Evolutionary conservation across 2,888 invertebrate species (phyloP).

Genomic region (Aspidiotus destructor): DNA sequence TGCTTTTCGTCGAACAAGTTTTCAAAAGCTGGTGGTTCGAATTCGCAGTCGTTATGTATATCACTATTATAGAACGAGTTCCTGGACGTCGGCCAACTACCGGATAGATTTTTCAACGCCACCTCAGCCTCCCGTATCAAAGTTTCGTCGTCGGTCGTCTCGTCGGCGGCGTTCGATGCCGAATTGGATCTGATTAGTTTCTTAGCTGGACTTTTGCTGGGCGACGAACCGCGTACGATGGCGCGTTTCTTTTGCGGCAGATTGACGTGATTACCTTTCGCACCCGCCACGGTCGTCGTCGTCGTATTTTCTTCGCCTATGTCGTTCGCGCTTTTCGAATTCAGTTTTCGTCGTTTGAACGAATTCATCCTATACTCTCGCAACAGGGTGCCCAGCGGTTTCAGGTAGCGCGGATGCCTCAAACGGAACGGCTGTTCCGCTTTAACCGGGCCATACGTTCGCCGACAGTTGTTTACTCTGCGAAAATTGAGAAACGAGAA

Average conservation of each 20-base stretch:
- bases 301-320: constrained; percentile 17
- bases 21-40: constrained; percentile 68
- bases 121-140: constrained; percentile 80
- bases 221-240: constrained; percentile 41
- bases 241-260: constrained; percentile 54
- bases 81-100: constrained; percentile 64
- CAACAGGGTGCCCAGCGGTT: constrained; percentile 8
- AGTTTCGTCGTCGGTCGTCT: constrained; percentile 65
- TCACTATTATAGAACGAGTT: constrained; percentile 51
- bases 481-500: background rate
- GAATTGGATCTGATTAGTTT: constrained; percentile 37
- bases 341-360: constrained; percentile 28
- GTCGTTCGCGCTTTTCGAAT: constrained; percentile 18
- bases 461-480: constrained; percentile 12
- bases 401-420: constrained; percentile 17
- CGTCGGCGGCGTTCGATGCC: constrained; percentile 37
- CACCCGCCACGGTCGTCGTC: background rate
- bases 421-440: constrained; percentile 6
- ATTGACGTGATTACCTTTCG: constrained; percentile 34
- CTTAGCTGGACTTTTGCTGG: constrained; percentile 42
- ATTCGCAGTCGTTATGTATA: constrained; percentile 54
- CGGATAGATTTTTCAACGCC: constrained; percentile 70
- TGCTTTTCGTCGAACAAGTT: constrained; percentile 76
- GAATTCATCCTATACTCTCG: constrained; percentile 21
- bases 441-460: constrained; percentile 4